Base-by-base conservation (phyloP, 2,113 vertebrate genomes). In the Cyphomyrus plagiostoma region DNA sequence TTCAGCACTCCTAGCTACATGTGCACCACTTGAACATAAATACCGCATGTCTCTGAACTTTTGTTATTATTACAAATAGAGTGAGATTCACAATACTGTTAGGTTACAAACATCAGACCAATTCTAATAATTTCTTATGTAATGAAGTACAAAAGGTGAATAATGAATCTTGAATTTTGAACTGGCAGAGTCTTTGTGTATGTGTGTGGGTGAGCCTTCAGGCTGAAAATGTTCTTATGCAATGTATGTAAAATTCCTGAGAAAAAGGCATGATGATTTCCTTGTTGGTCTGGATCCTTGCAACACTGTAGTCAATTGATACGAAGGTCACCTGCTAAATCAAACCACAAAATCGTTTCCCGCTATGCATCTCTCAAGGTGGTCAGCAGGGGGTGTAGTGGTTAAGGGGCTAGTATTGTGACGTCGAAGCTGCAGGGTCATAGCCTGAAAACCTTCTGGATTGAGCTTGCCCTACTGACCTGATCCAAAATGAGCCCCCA, bases 331-430 rank as follows among this genome's bases (percentile, higher is more conserved):
- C 35, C 1, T 30, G 10, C 11, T 70, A 70, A 70, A 70, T 13
- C n/a, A 70, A 70, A 70, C 4, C n/a, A 70, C 62, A 70, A 23
- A 8, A 70, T 70, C 3, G 10, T 26, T 30, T 26, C 62, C 62
- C 11, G 11, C 62, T 3, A 30, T 70, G 62, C 62, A 70, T 26
- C 9, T 70, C 90, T 89, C 90, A 93, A 91, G 87, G n/a, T 42
- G 11, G 39, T 62, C 77, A 88, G 88, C 62, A 46, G 26, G 46
- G 30, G 49, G 26, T 53, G 11, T 77, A 48, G n/a, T 53, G 66
- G 30, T 35, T 45, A n/a, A 45, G 6, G 85, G 74, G 21, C 4
- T 30, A 52, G 15, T 17, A 9, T 7, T 56, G 15, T 52, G 46
- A 50, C 5, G 4, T 26, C 10, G 62, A 70, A 13, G 10, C 62